Base-by-base conservation (phyloP, 1,140 invertebrate species). In the Zaprionus gabonicus region DNA sequence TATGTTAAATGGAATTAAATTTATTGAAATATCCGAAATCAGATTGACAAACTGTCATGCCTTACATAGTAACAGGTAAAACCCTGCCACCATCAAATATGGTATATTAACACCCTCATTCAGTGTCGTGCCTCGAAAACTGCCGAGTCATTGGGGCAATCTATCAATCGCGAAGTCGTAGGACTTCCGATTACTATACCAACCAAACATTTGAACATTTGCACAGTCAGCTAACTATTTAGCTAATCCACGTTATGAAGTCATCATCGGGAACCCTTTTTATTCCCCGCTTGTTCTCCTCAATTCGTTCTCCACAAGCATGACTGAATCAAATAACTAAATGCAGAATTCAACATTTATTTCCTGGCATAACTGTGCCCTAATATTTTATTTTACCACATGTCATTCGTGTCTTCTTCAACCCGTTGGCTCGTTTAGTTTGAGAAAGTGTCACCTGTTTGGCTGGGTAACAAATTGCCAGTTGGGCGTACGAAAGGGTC, bases 401-500 rank as follows among this genome's bases (percentile, higher is more conserved):
- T 80, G 55, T 73, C 56, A 69, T 64, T 63, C 69, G 46, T 71
- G 76, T 75, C 63, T 60, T 79, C 69, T 58, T 66, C 25, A 84
- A 76, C 84, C 81, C 84, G 71, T 81, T 80, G 57, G 53, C n/a
- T 51, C 20, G 13, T 13, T 57, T 34, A 13, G 60, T 71, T 84
- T 88, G 84, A 85, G 84, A 88, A 88, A 90, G 78, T 90, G 85
- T 90, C 84, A 88, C 85, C 84, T 88, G 84, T 80, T 78, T 67
- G 55, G 56, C 44, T 31, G 15, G 13, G 59, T 17, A 68, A 41
- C 31, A 84, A 87, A 87, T 88, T 87, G 81, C 49, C 85, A 78
- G 84, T 78, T 88, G 68, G 46, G 20, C 10, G 20, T 51, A 51
- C 46, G 20, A 25, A 51, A 25, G 46, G 46, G 20, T 51, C 57